Percentiles rank a stretch among this genome's conserved stretches.
These are phyloP conservation scores for Bugulina stolonifera DNA, from an alignment of 2,888 invertebrate species.

Conservation along the genomic window DNA sequence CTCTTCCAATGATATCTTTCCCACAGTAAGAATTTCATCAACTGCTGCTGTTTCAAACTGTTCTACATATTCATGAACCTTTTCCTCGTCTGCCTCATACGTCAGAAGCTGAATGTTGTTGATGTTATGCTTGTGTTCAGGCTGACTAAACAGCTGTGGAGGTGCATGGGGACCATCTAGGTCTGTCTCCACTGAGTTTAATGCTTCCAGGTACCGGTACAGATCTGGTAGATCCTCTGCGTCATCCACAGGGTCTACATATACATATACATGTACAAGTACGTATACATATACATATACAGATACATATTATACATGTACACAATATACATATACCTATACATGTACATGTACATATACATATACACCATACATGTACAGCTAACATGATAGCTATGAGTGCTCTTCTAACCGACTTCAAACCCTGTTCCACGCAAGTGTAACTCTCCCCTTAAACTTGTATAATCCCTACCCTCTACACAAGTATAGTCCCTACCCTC, in stretches of 20 bases:
- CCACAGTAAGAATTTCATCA: constrained; percentile 48
- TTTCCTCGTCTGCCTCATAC: constrained; percentile 12
- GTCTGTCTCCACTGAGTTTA: not conserved
- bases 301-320: too few species aligned
- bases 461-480: too few species aligned
- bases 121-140: constrained; percentile 18
- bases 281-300: too few species aligned
- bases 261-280: too few species aligned
- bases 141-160: constrained; percentile 12
- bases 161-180: constrained; percentile 2
- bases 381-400: not conserved
- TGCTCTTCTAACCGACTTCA: too few species aligned
- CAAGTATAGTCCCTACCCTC: too few species aligned
- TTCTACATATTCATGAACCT: constrained; percentile 34
- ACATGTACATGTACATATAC: too few species aligned
- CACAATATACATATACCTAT: too few species aligned
- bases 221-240: not conserved
- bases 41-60: constrained; percentile 42
- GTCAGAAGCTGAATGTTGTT: constrained; percentile 9
- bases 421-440: too few species aligned
- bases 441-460: too few species aligned
- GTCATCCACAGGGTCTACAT: not conserved
- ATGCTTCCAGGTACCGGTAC: constrained; percentile 21
- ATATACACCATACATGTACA: not conserved
- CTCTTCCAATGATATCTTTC: constrained; percentile 44